Conservation (phyloP, 2,113 vertebrate genomes). For the Lophochroa leadbeateri region DNA sequence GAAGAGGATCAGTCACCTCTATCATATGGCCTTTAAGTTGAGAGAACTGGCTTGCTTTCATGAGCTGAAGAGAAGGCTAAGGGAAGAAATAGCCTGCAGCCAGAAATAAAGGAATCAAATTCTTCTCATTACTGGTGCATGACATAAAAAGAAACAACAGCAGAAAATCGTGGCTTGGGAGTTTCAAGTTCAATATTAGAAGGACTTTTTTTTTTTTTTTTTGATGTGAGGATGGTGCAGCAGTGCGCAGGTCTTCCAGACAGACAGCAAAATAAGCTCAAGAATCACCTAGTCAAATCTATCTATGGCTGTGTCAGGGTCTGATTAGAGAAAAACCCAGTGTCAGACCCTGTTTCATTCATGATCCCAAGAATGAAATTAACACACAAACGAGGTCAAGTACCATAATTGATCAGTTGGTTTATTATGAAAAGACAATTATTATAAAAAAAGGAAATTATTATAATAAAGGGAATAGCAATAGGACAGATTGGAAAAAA, state of each 20-base stretch:
- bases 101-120: background rate
- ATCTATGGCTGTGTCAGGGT: background rate
- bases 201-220: background rate
- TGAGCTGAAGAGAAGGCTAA: background rate
- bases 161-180: background rate
- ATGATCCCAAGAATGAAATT: background rate
- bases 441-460: background rate
- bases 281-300: background rate
- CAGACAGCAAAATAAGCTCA: background rate
- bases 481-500: background rate
- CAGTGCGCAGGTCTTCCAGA: background rate
- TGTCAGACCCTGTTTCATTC: background rate
- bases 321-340: background rate
- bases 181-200: background rate
- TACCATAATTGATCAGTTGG: background rate
- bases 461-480: background rate
- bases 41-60: background rate
- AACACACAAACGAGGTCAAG: background rate
- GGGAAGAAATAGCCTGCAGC: background rate
- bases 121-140: background rate
- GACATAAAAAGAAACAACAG: background rate
- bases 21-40: background rate
- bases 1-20: background rate
- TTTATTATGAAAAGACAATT: background rate
- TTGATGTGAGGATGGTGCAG: background rate